Conservation (phyloP, 2,113 vertebrate species). For the Leucopsar rothschildi region DNA sequence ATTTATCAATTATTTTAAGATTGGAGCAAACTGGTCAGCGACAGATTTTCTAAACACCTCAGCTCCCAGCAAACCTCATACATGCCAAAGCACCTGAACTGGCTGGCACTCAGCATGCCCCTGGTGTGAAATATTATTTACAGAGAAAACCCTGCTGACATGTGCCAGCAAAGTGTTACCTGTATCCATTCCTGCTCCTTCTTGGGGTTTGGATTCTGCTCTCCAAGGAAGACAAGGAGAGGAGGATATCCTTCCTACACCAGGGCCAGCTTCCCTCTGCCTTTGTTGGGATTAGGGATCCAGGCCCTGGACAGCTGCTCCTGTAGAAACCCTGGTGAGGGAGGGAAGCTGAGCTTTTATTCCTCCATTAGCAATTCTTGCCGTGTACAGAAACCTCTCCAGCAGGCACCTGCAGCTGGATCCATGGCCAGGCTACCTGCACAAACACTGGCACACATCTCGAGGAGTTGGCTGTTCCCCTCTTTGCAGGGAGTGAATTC, state of each 20-base stretch:
- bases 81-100: not conserved
- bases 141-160: not conserved
- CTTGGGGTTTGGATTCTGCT: not conserved
- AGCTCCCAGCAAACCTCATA: not conserved
- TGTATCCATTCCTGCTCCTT: not conserved
- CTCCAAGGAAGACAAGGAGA: not conserved
- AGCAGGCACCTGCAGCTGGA: not conserved
- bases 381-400: not conserved
- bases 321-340: not conserved
- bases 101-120: not conserved
- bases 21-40: not conserved
- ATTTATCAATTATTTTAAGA: not conserved
- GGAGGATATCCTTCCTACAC: not conserved
- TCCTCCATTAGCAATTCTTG: not conserved
- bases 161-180: not conserved
- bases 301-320: not conserved
- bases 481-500: not conserved
- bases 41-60: not conserved
- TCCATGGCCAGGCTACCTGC: not conserved
- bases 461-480: not conserved
- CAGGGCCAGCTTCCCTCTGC: not conserved
- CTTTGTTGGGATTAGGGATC: not conserved
- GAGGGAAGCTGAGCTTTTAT: not conserved
- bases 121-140: not conserved
- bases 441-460: not conserved